A percentile compares a stretch with the other conserved stretches of the same genome.
Evolutionary conservation across 1,140 invertebrate species (phyloP).

Genomic region (Drosophila kikkawai): DNA sequence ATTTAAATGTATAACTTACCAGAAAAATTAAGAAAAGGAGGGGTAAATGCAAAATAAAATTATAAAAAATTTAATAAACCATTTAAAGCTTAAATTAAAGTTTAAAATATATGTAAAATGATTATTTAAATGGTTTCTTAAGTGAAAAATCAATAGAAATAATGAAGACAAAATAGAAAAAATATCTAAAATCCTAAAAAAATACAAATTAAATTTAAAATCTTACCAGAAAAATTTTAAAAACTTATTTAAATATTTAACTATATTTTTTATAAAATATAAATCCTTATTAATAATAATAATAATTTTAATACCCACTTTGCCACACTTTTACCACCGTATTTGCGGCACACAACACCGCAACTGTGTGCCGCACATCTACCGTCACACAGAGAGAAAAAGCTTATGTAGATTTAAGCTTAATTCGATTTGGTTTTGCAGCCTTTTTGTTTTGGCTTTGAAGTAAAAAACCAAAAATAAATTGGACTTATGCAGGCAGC

Average conservation of each 20-base stretch:
- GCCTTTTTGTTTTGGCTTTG: constrained; percentile 57
- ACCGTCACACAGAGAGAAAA: constrained; percentile 65
- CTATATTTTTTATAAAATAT: neutral
- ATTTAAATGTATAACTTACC: too few species aligned
- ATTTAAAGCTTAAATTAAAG: too few species aligned
- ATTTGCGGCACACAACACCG: constrained; percentile 2
- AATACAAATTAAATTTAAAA: too few species aligned
- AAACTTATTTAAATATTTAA: too few species aligned
- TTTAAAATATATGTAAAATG: neutral
- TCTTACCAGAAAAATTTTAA: too few species aligned
- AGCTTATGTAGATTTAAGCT: constrained; percentile 81
- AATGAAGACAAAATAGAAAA: too few species aligned
- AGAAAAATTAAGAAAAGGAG: too few species aligned
- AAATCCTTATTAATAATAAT: neutral
- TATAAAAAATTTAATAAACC: too few species aligned
- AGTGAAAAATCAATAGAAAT: neutral
- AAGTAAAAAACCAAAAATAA: constrained; percentile 71
- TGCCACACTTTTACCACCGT: constrained; percentile 13
- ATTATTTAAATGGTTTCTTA: neutral
- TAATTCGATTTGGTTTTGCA: constrained; percentile 81
- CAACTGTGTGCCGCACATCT: constrained; percentile 36
- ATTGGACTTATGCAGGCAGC: constrained; percentile 74
- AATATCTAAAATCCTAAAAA: too few species aligned
- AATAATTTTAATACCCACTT: neutral
- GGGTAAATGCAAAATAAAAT: neutral